Evolutionary conservation across 1,140 invertebrate species (phyloP).

Genomic region (Sipha flava): DNA sequence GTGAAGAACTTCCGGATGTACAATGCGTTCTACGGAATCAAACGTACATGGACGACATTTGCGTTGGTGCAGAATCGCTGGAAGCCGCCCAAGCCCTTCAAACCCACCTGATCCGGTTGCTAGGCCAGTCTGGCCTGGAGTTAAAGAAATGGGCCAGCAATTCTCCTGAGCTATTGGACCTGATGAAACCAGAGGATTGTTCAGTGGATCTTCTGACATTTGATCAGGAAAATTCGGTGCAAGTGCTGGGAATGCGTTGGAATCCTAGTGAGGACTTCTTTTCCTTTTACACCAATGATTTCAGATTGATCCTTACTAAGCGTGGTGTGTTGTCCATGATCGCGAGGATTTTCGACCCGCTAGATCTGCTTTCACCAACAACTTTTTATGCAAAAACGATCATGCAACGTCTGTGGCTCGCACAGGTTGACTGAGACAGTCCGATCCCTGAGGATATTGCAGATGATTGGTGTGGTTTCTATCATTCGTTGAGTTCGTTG

Average conservation of each 20-base stretch:
- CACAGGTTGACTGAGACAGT: conserved; percentile 22
- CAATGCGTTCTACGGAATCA: background rate
- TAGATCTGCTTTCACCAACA: conserved; percentile 29
- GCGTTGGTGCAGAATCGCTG: too few species aligned
- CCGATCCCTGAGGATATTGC: background rate
- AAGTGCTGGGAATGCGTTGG: background rate
- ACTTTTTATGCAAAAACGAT: conserved; percentile 30
- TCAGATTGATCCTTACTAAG: background rate
- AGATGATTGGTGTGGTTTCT: conserved; percentile 9
- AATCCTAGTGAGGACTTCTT: background rate
- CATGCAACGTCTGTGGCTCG: conserved; percentile 34
- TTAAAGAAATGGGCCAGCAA: too few species aligned
- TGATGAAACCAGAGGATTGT: background rate
- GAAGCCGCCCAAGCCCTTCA: too few species aligned
- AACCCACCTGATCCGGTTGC: too few species aligned
- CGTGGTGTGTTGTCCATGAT: conserved; percentile 21
- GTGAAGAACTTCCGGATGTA: background rate
- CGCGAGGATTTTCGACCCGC: conserved; percentile 34
- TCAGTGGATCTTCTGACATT: background rate
- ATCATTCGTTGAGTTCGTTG: background rate
- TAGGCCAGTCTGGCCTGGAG: too few species aligned
- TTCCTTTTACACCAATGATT: background rate
- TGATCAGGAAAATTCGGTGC: background rate
- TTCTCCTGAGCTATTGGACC: background rate
- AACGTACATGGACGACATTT: too few species aligned